Base-by-base conservation (phyloP, 1,140 invertebrate genomes). In the Thaumatotibia leucotreta region DNA sequence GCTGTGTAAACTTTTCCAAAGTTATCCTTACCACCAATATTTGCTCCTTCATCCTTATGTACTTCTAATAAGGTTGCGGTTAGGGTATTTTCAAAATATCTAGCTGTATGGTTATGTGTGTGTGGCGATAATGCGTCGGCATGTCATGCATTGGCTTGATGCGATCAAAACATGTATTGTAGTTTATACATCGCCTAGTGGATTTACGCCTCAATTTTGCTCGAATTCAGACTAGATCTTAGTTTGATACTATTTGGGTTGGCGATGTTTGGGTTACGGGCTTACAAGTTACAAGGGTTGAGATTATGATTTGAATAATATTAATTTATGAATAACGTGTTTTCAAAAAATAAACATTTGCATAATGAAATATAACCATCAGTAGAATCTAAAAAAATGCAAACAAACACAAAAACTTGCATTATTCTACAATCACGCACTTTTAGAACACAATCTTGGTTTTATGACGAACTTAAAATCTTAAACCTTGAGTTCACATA, bases 131-230 rank as follows among this genome's bases (percentile, higher is more conserved):
- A 77, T 74, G 69, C 68, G 74, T 70, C 64, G 76, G 75, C 68
- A 78, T 79, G 79, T 82, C 79, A 78, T 69, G 65, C 69, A 70
- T 76, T 72, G 72, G 73, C 73, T 81, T 83, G 79, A 80, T 74
- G 75, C 72, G 71, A 80, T 80, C 69, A 76, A 58, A 77, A 79
- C 72, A 76, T 74, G 73, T 64, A 79, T 76, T 83, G 61, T 50
- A 62, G 54, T 35, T 61, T 63, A 61, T 62, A 45, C 39, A 33
- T 54, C 45, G 63, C 45, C 61, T 23, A 24, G 31, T 63, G 33
- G 31, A 66, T 50, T 62, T 29, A 29, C n/a, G 64, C 61, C 63
- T 32, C 52, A 31, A 58, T 58, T 58, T 58, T n/a, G 23, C 23
- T 50, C 22, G 10, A 52, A 27, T 27, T 58, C 52, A 8, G 24